These are phyloP conservation scores for Frieseomelitta varia DNA, from an alignment of 1,140 invertebrate genomes.

Conservation along the genomic window DNA sequence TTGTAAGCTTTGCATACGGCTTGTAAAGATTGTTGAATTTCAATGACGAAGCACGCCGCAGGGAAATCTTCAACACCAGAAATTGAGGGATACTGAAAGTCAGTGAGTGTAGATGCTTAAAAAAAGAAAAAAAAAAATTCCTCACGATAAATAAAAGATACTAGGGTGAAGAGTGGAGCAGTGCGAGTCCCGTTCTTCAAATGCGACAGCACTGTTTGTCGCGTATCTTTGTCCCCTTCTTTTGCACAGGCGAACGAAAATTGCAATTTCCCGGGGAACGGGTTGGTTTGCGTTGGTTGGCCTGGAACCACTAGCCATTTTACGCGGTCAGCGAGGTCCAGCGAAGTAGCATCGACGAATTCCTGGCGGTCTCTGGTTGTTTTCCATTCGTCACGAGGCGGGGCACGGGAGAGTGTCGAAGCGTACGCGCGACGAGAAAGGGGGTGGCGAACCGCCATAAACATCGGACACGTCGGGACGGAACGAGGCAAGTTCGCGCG, in stretches of 20 bases:
- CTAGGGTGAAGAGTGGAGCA: too few relatives aligned
- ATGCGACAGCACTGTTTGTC: too few relatives aligned
- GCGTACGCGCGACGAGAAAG: slow-evolving; percentile 16
- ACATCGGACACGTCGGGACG: slow-evolving; percentile 16
- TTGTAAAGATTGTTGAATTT: too few relatives aligned
- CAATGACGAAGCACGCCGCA: too few relatives aligned
- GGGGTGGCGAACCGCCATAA: background rate
- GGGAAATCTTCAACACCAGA: too few relatives aligned
- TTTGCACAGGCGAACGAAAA: slow-evolving; percentile 28
- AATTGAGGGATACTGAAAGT: too few relatives aligned
- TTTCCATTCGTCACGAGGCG: slow-evolving; percentile 27
- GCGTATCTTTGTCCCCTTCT: slow-evolving; percentile 25
- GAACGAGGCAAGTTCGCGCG: slow-evolving; percentile 30
- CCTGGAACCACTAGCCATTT: slow-evolving; percentile 24
- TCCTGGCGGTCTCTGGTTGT: slow-evolving; percentile 4
- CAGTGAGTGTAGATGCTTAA: too few relatives aligned
- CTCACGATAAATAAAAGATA: too few relatives aligned
- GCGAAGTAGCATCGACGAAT: slow-evolving; percentile 23
- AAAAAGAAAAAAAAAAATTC: too few relatives aligned
- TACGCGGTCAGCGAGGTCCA: background rate
- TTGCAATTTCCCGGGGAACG: slow-evolving; percentile 18
- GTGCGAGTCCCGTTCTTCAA: too few relatives aligned
- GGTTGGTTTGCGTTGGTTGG: too few relatives aligned
- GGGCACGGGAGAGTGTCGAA: background rate
- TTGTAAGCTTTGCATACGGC: background rate